Base-by-base conservation (phyloP, 2,888 invertebrate genomes). In the Andricus curvator region DNA sequence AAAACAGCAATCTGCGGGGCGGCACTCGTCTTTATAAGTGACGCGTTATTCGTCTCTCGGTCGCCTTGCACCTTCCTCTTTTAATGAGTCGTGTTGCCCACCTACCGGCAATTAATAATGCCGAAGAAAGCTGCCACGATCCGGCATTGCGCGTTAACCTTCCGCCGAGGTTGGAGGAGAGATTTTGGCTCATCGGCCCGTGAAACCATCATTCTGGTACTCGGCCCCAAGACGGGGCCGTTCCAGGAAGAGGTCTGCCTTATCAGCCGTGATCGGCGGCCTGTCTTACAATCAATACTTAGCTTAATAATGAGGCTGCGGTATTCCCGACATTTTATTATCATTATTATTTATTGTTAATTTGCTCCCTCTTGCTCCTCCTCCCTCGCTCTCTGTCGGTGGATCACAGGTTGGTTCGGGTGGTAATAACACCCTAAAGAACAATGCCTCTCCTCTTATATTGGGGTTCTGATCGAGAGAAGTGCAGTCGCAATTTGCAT, bases 311-410 rank as follows among this genome's bases (percentile, higher is more conserved):
- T 87, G 88, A 89, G 86, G 84, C 86, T 85, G 84, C 84, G 85
- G 85, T 83, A 85, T 86, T 86, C 86, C 78, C 77, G 85, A 84
- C 88, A 85, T 88, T 89, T 89, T 89, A 88, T 88, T 89, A 87
- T 88, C 86, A 85, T 88, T 88, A 88, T 89, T 89, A 89, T 89
- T 90, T 89, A 88, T 89, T 88, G 85, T 87, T 88, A 86, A 89
- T 86, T 87, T 81, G 85, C 83, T 78, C 81, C 84, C 81, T 78
- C 82, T 83, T 77, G 78, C 77, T 79, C 77, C 77, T 37, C 81
- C 81, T 44, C 84, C 33, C 65, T 74, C 62, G 48, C 67, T 44
- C 70, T 67, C 78, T 74, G 64, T 22, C 74, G 33, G 65, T 65
- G 60, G 33, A 78, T 13, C 44, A 37, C 29, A 64, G 41, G 68